Evolutionary conservation across 2,797 vertebrate species (phyloP).

Genomic region (Girardinus metallicus): DNA sequence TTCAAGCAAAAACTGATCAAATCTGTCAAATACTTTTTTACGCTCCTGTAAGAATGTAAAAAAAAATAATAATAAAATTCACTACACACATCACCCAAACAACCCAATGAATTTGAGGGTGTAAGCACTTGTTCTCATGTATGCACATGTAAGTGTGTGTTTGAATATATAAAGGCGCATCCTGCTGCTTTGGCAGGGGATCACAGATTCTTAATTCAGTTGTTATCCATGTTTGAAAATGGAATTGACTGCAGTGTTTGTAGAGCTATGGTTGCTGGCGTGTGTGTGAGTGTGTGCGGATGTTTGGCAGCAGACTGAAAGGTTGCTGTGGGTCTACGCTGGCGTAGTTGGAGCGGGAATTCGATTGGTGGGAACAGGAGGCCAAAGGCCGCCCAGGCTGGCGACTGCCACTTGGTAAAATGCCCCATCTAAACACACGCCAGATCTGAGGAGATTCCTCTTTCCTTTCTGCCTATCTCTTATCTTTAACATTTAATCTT

Average conservation of each 20-base stretch:
- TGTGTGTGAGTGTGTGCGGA: constrained; percentile 25
- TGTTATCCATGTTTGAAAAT: constrained; percentile 80
- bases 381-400: constrained; percentile 73
- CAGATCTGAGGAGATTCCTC: constrained; percentile 65
- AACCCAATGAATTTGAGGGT: constrained; percentile 16
- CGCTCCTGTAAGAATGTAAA: not conserved
- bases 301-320: constrained; percentile 66
- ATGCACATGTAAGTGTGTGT: constrained; percentile 39
- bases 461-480: constrained; percentile 39
- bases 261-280: constrained; percentile 43
- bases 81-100: constrained; percentile 50
- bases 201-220: constrained; percentile 80
- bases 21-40: not conserved
- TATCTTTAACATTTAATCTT: constrained; percentile 44
- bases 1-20: not conserved
- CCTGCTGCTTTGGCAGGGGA: constrained; percentile 76
- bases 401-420: constrained; percentile 72
- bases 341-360: constrained; percentile 58
- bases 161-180: constrained; percentile 70
- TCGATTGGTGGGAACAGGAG: constrained; percentile 74
- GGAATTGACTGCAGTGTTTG: constrained; percentile 66
- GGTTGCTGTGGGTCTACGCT: constrained; percentile 70
- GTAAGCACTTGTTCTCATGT: constrained; percentile 19
- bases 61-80: constrained; percentile 26
- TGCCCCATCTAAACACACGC: constrained; percentile 68